These are phyloP conservation scores for Malurus elegans DNA, from an alignment of 2,113 vertebrate species.

Conservation along the genomic window DNA sequence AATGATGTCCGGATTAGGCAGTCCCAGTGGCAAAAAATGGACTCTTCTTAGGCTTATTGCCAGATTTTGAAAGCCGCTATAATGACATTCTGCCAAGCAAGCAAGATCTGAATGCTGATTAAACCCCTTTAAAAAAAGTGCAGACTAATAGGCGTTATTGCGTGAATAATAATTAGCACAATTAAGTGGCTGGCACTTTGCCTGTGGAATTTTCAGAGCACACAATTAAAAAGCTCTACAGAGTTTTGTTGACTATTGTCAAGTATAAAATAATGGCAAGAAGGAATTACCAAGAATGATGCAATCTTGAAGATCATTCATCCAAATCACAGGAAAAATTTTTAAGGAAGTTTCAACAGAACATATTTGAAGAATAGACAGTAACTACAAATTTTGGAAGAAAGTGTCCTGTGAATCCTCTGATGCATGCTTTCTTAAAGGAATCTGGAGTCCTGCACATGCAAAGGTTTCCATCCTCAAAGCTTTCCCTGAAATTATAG, in stretches of 20 bases:
- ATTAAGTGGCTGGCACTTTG: constrained; percentile 67
- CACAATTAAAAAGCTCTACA: constrained; percentile 59
- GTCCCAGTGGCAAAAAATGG: constrained; percentile 69
- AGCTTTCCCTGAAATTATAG: neutral
- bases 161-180: constrained; percentile 79
- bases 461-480: neutral
- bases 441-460: neutral
- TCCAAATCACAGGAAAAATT: neutral
- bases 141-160: constrained; percentile 76
- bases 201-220: constrained; percentile 62
- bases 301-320: constrained; percentile 31
- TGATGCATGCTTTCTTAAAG: neutral
- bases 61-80: constrained; percentile 72
- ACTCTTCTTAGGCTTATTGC: constrained; percentile 67
- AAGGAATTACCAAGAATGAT: constrained; percentile 40
- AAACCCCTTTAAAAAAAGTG: constrained; percentile 70
- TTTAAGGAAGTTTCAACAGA: neutral
- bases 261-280: constrained; percentile 49
- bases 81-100: constrained; percentile 77
- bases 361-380: neutral
- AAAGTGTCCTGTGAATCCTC: neutral
- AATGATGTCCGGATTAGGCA: constrained; percentile 71
- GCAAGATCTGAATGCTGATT: constrained; percentile 74
- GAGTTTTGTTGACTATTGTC: constrained; percentile 55
- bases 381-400: neutral